Evolutionary conservation across 2,888 invertebrate species (phyloP).

Genomic region (Mayetiola destructor): DNA sequence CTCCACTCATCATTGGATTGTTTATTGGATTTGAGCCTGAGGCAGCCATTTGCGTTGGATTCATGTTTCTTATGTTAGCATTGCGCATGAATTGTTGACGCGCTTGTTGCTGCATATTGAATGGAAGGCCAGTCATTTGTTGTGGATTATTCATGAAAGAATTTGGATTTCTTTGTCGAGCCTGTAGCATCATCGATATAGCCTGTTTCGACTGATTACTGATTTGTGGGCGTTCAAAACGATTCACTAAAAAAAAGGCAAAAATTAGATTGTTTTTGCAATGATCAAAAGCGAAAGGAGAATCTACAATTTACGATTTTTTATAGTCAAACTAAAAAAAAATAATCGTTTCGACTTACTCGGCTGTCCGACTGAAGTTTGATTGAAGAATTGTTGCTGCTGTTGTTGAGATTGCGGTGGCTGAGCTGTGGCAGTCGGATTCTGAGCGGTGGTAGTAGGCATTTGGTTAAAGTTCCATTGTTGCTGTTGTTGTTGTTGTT

Average conservation of each 20-base stretch:
- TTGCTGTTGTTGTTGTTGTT: conserved; percentile 36
- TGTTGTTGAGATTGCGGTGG: conserved; percentile 15
- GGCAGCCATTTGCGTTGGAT: conserved; percentile 32
- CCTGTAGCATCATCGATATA: conserved; percentile 70
- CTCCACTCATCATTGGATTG: conserved; percentile 18
- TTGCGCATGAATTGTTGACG: conserved; percentile 30
- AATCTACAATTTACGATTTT: too few species aligned
- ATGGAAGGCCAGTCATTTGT: conserved; percentile 21
- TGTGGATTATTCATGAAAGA: conserved; percentile 15
- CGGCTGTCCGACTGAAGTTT: conserved; percentile 27
- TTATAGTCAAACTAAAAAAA: not conserved
- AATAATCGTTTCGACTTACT: conserved; percentile 24
- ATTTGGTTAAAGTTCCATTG: conserved; percentile 32
- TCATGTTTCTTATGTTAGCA: conserved; percentile 29
- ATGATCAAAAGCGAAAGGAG: too few species aligned
- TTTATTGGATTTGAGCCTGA: conserved; percentile 20
- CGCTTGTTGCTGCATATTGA: conserved; percentile 30
- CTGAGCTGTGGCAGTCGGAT: conserved; percentile 19
- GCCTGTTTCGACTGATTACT: conserved; percentile 73
- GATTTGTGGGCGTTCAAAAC: conserved; percentile 38
- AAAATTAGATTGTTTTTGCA: not conserved
- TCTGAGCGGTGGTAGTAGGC: conserved; percentile 17
- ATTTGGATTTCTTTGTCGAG: conserved; percentile 56
- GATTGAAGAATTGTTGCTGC: conserved; percentile 26
- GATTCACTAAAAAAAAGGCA: conserved; percentile 27